Conservation (phyloP, 2,888 invertebrate genomes). For the Leucophora obtusa region DNA sequence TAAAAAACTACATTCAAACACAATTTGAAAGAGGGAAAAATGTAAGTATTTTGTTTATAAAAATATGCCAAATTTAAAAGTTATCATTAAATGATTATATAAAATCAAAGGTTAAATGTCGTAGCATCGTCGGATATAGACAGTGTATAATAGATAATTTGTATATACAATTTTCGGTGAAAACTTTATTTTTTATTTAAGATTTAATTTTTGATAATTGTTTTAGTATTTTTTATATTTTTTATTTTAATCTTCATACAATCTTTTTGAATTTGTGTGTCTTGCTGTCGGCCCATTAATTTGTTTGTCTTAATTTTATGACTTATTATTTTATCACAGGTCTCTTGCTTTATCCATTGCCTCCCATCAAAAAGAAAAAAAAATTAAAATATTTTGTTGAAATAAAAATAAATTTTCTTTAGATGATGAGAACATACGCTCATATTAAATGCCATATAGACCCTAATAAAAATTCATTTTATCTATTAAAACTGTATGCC, state of each 20-base stretch:
- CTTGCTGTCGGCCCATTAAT: neutral
- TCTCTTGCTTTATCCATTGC: neutral
- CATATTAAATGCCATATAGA: conserved; percentile 12
- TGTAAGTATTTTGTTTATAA: conserved; percentile 26
- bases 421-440: neutral
- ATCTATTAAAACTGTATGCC: neutral
- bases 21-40: conserved; percentile 10
- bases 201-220: neutral
- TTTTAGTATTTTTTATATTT: neutral
- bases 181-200: neutral
- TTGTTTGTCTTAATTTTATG: neutral
- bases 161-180: neutral
- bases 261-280: neutral
- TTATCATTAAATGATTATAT: conserved; percentile 11
- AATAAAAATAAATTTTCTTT: neutral
- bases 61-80: neutral
- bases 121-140: conserved; percentile 1
- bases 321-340: no score
- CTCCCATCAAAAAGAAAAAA: neutral
- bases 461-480: conserved; percentile 12
- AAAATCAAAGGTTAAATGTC: conserved; percentile 55
- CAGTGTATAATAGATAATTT: neutral
- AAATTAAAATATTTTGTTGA: neutral
- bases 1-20: conserved; percentile 14
- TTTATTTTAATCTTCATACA: neutral